Conservation (phyloP, 2,113 vertebrate genomes). For the Climacteris rufus region DNA sequence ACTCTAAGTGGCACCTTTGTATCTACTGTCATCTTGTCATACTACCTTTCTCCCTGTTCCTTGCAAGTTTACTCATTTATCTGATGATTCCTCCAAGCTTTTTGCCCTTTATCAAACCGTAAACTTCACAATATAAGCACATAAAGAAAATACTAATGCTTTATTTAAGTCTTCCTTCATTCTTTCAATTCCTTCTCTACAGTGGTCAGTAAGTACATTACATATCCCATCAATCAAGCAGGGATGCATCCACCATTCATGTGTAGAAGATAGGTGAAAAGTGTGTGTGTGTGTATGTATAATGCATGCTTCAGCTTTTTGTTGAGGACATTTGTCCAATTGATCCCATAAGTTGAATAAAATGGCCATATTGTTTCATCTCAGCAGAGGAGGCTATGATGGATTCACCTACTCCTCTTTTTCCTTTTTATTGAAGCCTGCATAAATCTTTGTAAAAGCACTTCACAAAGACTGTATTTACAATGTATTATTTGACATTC, state of each 20-base stretch:
- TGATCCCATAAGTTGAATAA: neutral
- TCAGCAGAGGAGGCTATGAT: neutral
- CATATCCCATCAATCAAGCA: neutral
- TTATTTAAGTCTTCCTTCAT: neutral
- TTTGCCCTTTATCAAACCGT: neutral
- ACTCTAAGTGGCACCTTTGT: neutral
- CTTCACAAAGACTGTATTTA: neutral
- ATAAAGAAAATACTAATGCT: neutral
- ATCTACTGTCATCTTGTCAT: neutral
- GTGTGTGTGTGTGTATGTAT: no score
- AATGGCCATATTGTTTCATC: fast-evolving
- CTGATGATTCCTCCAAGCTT: neutral
- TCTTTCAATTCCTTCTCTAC: neutral
- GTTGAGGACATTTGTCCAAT: neutral
- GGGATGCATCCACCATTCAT: neutral
- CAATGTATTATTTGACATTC: neutral
- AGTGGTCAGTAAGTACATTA: neutral
- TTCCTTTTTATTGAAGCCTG: neutral
- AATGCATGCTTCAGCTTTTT: neutral
- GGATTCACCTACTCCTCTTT: neutral
- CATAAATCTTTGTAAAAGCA: neutral
- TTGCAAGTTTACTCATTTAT: neutral
- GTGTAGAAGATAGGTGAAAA: neutral
- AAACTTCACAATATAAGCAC: neutral
- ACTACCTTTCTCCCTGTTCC: neutral